Conservation (phyloP, 1,140 invertebrate species). For the Scaptomyza pallida region DNA sequence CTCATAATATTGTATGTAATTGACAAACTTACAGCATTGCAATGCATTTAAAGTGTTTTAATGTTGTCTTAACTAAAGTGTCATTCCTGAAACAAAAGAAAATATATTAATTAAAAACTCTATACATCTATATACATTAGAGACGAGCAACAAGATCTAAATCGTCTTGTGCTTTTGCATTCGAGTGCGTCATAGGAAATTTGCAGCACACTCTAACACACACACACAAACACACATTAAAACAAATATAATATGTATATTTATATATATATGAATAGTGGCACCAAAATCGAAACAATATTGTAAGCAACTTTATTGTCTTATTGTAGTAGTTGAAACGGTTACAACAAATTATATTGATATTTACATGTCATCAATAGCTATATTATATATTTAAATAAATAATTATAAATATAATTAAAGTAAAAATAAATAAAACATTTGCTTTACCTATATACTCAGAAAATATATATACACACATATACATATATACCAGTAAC, state of each 20-base stretch:
- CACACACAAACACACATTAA: conserved; percentile 17
- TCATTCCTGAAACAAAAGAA: conserved; percentile 48
- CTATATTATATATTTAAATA: conserved; percentile 68
- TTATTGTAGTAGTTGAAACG: conserved; percentile 68
- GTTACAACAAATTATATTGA: conserved; percentile 67
- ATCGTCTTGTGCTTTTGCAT: conserved; percentile 56
- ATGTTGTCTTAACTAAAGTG: conserved; percentile 53
- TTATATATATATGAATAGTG: conserved; percentile 58
- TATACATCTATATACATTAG: neutral
- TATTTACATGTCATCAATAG: conserved; percentile 72
- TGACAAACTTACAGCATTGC: conserved; percentile 31
- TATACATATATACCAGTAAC: conserved; percentile 50
- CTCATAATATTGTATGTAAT: conserved; percentile 38
- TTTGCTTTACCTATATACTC: conserved; percentile 44
- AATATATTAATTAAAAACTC: too few relatives aligned
- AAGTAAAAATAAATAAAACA: conserved; percentile 25
- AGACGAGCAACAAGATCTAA: neutral
- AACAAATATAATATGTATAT: conserved; percentile 61
- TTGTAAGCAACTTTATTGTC: conserved; percentile 51
- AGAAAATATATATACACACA: conserved; percentile 35
- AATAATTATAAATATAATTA: conserved; percentile 14
- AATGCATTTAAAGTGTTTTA: conserved; percentile 68
- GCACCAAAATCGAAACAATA: conserved; percentile 57
- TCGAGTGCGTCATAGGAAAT: conserved; percentile 12
- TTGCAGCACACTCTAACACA: conserved; percentile 29